Evolutionary conservation across 2,113 vertebrate species (phyloP), one percentile per base, ranked within the genome.

Genomic region (Coptodon rendalli): DNA sequence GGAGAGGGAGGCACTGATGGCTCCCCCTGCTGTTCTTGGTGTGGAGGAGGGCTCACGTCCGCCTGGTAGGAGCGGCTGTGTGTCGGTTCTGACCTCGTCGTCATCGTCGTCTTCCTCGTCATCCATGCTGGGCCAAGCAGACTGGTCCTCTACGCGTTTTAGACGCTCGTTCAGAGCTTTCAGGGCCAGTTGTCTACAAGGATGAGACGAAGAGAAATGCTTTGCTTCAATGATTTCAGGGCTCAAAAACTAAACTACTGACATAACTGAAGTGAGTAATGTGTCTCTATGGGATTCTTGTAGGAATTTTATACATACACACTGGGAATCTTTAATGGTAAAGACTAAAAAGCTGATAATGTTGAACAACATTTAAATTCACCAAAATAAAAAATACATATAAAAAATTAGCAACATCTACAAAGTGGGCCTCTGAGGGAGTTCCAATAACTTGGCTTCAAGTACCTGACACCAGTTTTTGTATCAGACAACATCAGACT

Each of bases 111-210:
- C 97, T 34, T 99, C 98, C 0, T 99, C 98, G 0, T 99, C 98
- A 17, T 99, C 99, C 99, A 99, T 99, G 96, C 96, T 99, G 68
- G 99, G 99, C 99, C 99, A 99, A 29, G 97, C 97, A 0, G 97
- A 97, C 94, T 99, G 98, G 92, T 99, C 98, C 93, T 99, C 99
- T 89, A 98, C 98, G 0, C 97, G 97, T 95, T 99, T 99, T 91
- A 99, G 95, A 48, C 99, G 97, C 92, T 99, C 99, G 2, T 99
- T 99, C 88, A 99, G 94, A 31, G 99, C 99, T 90, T 99, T 99
- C 86, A 99, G 96, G 8, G 98, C 98, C 92, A 99, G 93, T 94
- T 99, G 99, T 96, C 99, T 99, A 93, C 6, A 43, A 54, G 24
- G 29, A 83, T 45, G 24, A 83, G 1, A 9, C 10, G 5, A 9